Percentiles rank a stretch among this genome's conserved stretches.
Evolutionary conservation across 2,888 invertebrate species (phyloP).

Genomic region (Campaea margaritaria): DNA sequence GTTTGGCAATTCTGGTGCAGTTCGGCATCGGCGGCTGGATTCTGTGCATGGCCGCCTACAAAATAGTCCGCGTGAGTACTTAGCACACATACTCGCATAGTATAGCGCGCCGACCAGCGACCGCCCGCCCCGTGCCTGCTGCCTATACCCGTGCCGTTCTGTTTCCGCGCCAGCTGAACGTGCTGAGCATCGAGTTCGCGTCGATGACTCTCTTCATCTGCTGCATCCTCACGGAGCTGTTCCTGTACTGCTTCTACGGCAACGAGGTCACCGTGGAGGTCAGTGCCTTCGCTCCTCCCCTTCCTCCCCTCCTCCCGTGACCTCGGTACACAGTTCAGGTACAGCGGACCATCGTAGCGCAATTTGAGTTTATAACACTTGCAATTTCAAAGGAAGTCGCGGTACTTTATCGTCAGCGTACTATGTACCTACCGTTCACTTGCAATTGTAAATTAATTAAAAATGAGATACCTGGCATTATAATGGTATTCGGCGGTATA

Average conservation of each 20-base stretch:
- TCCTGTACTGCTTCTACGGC: conserved; percentile 85
- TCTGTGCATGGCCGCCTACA: conserved; percentile 78
- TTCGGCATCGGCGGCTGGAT: conserved; percentile 78
- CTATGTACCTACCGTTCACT: too few relatives aligned
- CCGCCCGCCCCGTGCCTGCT: too few relatives aligned
- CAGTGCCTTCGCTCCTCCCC: neutral
- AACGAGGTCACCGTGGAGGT: conserved; percentile 85
- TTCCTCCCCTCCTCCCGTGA: neutral
- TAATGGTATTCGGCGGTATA: too few relatives aligned
- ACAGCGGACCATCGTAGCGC: too few relatives aligned
- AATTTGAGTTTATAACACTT: too few relatives aligned
- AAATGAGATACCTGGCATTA: too few relatives aligned
- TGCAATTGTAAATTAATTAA: too few relatives aligned
- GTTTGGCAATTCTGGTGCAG: conserved; percentile 68
- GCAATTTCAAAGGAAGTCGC: too few relatives aligned
- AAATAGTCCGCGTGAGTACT: conserved; percentile 69
- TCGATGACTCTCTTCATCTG: conserved; percentile 81
- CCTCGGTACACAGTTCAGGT: neutral
- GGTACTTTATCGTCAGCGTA: too few relatives aligned
- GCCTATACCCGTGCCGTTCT: neutral
- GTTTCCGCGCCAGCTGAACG: conserved; percentile 54
- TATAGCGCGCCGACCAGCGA: too few relatives aligned
- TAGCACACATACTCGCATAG: too few relatives aligned
- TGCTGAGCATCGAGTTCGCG: conserved; percentile 75
- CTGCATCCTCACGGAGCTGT: conserved; percentile 84